Evolutionary conservation across 2,113 vertebrate genomes (phyloP), one percentile per base, ranked within the genome.

Genomic region (Pedetes capensis): DNA sequence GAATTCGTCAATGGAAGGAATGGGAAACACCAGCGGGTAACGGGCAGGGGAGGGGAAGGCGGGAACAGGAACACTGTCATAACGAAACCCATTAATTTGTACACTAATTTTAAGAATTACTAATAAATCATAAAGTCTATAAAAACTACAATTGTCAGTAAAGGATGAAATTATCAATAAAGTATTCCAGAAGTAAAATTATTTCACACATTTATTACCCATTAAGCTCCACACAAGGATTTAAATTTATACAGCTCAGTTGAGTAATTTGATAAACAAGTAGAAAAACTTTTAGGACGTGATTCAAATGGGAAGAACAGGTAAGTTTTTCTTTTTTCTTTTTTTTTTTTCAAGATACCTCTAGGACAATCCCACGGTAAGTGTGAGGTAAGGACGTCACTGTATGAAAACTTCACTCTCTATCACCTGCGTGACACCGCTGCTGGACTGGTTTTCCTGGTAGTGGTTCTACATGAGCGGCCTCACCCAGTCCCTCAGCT

Each of bases 121-220:
- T n/a, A n/a, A n/a, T n/a, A n/a, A n/a, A n/a, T n/a, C n/a, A n/a
- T n/a, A n/a, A n/a, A n/a, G n/a, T n/a, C n/a, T n/a, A n/a, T n/a
- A n/a, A n/a, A n/a, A n/a, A n/a, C n/a, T n/a, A n/a, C n/a, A n/a
- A n/a, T 47, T 51, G 22, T 47, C 23, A 75, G 29, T 12, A 32
- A 29, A 53, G 69, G 39, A 93, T 89, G 57, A 47, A 93, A 82
- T 78, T 68, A 78, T 32, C 75, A 57, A 90, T 4, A 57, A 27
- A 61, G 16, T 39, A 66, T 23, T 1, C 10, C 69, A 92, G 2
- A 16, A 76, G 47, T 13, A 51, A 37, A 78, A 75, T 42, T 59
- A 74, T 29, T 84, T 86, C 64, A 63, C 39, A n/a, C 13, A 75
- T 14, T 82, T 69, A 44, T 25, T 88, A 29, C 6, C 51, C 53